A percentile compares a stretch with the other conserved stretches of the same genome.
These are phyloP conservation scores for Petrocephalus microphthalmus DNA, from an alignment of 2,113 vertebrate genomes.

Conservation along the genomic window DNA sequence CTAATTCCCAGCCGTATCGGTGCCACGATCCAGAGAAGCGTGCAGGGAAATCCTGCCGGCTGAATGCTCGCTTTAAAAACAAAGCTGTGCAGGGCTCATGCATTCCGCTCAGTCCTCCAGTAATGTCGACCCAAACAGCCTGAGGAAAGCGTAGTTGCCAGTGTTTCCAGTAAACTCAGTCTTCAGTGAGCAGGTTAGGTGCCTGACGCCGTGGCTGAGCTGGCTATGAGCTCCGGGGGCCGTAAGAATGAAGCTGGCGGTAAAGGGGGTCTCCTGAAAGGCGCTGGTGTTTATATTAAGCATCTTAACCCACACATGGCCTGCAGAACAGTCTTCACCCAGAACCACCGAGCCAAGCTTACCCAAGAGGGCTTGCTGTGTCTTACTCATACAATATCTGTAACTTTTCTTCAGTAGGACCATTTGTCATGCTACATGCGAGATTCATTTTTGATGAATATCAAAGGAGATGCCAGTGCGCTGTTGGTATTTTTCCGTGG, in stretches of 20 bases:
- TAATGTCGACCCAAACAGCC: slow-evolving; percentile 45
- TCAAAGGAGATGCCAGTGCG: neutral
- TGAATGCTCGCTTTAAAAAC: slow-evolving; percentile 29
- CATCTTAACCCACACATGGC: neutral
- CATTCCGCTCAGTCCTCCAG: slow-evolving; percentile 44
- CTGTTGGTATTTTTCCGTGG: neutral
- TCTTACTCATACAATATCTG: neutral
- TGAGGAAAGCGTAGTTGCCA: slow-evolving; percentile 33
- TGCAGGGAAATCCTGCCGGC: slow-evolving; percentile 33
- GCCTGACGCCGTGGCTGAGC: neutral
- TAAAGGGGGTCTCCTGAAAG: neutral
- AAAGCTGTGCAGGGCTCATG: neutral
- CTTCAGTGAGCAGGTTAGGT: neutral
- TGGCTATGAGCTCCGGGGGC: neutral
- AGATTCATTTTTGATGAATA: neutral
- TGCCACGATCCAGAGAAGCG: slow-evolving; percentile 40
- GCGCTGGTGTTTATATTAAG: neutral
- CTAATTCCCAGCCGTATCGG: slow-evolving; percentile 40
- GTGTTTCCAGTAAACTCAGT: slow-evolving; percentile 18
- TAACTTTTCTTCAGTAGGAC: neutral
- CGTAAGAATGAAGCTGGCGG: neutral
- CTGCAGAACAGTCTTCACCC: neutral
- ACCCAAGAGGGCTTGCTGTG: neutral
- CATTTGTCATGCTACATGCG: neutral
- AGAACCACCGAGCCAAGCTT: neutral